Percentiles rank a stretch among this genome's conserved stretches.
These are phyloP conservation scores for Monochamus alternatus DNA, from an alignment of 2,888 invertebrate species.

Conservation along the genomic window DNA sequence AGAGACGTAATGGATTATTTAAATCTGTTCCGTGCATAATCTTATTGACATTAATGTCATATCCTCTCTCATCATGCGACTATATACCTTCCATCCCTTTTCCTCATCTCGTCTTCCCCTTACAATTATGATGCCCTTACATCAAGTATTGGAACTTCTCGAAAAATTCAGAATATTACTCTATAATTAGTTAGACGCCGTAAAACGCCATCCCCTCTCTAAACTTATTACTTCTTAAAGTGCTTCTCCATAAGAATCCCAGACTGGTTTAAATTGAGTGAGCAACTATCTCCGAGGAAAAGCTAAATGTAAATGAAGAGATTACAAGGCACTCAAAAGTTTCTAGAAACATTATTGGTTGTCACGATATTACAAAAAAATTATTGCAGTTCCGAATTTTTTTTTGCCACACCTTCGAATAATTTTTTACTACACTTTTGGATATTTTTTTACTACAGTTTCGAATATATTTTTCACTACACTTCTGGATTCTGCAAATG, in stretches of 20 bases:
- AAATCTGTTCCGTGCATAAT: not conserved
- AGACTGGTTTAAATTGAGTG: constrained; percentile 27
- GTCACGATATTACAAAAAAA: not conserved
- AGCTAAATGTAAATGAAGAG: constrained; percentile 16
- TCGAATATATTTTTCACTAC: too few relatives aligned
- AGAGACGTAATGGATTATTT: too few relatives aligned
- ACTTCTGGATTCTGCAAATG: too few relatives aligned
- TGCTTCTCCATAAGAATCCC: constrained; percentile 12
- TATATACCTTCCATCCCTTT: not conserved
- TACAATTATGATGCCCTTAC: constrained; percentile 41
- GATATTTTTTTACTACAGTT: too few relatives aligned
- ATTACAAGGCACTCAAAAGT: not conserved
- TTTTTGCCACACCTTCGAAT: too few relatives aligned
- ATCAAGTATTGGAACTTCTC: constrained; percentile 42
- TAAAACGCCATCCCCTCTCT: constrained; percentile 39
- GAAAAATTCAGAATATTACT: constrained; percentile 48
- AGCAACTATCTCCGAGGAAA: constrained; percentile 9
- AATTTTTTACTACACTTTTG: too few relatives aligned
- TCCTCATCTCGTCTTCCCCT: constrained; percentile 15
- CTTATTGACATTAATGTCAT: not conserved
- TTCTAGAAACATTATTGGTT: constrained; percentile 1
- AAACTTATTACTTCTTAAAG: constrained; percentile 40
- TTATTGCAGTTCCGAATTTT: too few relatives aligned
- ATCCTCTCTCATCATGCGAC: too few relatives aligned
- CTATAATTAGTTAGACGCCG: constrained; percentile 46